Percentiles rank a stretch among this genome's conserved stretches.
Evolutionary conservation across 2,888 invertebrate species (phyloP).

Genomic region (Apeira syringaria): DNA sequence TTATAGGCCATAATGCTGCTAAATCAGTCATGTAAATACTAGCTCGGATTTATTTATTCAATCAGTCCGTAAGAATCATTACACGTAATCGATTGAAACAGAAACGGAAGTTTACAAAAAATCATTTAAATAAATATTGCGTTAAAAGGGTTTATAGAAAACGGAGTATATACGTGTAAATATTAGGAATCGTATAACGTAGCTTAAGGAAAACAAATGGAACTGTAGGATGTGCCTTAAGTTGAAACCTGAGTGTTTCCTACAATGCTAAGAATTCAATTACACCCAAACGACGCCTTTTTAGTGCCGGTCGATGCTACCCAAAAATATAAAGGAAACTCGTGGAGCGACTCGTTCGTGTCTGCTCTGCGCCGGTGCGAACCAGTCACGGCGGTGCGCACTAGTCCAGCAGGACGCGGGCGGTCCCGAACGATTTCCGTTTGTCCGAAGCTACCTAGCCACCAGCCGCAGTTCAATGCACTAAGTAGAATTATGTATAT

Average conservation of each 20-base stretch:
- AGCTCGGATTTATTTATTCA: slow-evolving; percentile 1
- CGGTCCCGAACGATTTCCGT: slow-evolving; percentile 52
- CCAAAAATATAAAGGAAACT: slow-evolving; percentile 22
- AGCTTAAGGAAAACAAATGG: too few relatives aligned
- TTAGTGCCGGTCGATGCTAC: slow-evolving; percentile 13
- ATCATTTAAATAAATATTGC: too few relatives aligned
- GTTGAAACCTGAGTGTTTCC: too few relatives aligned
- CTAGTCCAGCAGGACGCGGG: slow-evolving; percentile 41
- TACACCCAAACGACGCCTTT: slow-evolving; percentile 5
- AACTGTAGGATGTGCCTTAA: too few relatives aligned
- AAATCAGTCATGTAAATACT: slow-evolving; percentile 9
- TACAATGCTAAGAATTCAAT: slow-evolving; percentile 5
- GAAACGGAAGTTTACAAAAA: neutral
- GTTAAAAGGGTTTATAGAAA: too few relatives aligned
- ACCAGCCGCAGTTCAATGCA: slow-evolving; percentile 55
- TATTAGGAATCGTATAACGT: too few relatives aligned
- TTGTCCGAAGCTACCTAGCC: slow-evolving; percentile 38
- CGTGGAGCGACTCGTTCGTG: slow-evolving; percentile 30
- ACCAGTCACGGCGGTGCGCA: slow-evolving; percentile 50
- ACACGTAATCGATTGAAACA: neutral
- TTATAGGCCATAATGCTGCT: slow-evolving; percentile 8
- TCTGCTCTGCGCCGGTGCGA: slow-evolving; percentile 51
- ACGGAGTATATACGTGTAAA: too few relatives aligned
- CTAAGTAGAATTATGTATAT: slow-evolving; percentile 27
- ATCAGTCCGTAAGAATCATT: neutral